Conservation (phyloP, 2,113 vertebrate species). For the Onychostoma macrolepis region DNA sequence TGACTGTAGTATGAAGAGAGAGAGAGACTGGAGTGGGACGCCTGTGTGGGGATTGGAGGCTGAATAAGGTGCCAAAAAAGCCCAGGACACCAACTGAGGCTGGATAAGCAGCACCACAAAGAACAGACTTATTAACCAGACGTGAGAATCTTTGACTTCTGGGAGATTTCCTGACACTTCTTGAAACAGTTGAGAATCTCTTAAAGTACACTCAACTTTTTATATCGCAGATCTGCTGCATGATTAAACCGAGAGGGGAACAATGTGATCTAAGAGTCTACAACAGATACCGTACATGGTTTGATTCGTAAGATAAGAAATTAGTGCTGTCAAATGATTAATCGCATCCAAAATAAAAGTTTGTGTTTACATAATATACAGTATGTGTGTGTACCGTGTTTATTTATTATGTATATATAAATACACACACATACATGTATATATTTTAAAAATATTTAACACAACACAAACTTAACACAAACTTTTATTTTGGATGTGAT, state of each 20-base stretch:
- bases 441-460: too few species aligned
- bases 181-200: not conserved
- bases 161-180: slow-evolving; percentile 19
- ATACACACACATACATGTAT: too few species aligned
- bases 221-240: not conserved
- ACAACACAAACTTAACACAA: too few species aligned
- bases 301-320: not conserved
- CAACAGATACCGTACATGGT: not conserved
- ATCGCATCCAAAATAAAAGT: too few species aligned
- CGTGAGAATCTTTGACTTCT: slow-evolving; percentile 19
- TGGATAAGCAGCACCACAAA: slow-evolving; percentile 63
- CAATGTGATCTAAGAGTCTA: not conserved
- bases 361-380: too few species aligned
- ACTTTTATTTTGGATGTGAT: too few species aligned
- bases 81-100: slow-evolving; percentile 67
- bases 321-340: too few species aligned
- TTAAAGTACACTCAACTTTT: not conserved
- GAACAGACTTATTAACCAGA: slow-evolving; percentile 15
- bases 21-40: slow-evolving; percentile 41
- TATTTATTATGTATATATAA: too few species aligned
- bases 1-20: slow-evolving; percentile 41
- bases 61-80: slow-evolving; percentile 72
- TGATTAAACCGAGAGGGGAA: not conserved
- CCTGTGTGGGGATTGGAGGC: slow-evolving; percentile 11
- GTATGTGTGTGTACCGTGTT: too few species aligned